These are phyloP conservation scores for Onthophagus sagittarius DNA, from an alignment of 2,888 invertebrate genomes.

Conservation along the genomic window DNA sequence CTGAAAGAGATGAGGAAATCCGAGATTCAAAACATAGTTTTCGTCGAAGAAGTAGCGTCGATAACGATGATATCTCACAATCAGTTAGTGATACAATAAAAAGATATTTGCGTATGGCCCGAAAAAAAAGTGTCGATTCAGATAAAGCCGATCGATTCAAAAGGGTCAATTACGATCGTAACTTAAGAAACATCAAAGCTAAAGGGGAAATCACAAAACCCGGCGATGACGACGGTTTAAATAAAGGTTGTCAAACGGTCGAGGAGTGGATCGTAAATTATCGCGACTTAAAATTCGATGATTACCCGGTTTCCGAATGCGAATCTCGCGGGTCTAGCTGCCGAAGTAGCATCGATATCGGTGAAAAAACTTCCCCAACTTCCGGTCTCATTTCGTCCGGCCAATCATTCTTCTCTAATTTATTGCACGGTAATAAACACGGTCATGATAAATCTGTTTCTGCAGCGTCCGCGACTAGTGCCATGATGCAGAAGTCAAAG, in stretches of 20 bases:
- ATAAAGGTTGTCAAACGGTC: constrained; percentile 74
- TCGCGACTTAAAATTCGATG: constrained; percentile 50
- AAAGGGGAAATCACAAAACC: constrained; percentile 70
- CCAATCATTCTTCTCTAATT: constrained; percentile 62
- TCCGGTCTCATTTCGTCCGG: constrained; percentile 52
- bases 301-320: constrained; percentile 42
- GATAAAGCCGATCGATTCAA: constrained; percentile 80
- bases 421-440: constrained; percentile 55
- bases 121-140: constrained; percentile 80
- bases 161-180: constrained; percentile 83
- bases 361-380: constrained; percentile 46
- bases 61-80: constrained; percentile 80
- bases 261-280: constrained; percentile 68
- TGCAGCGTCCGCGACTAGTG: constrained; percentile 50
- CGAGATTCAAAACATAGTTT: constrained; percentile 35
- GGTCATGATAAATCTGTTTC: constrained; percentile 31
- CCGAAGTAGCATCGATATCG: constrained; percentile 53
- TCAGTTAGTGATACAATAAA: constrained; percentile 86
- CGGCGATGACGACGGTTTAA: constrained; percentile 73
- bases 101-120: constrained; percentile 79
- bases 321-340: constrained; percentile 53
- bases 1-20: constrained; percentile 51
- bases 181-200: constrained; percentile 77
- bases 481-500: constrained; percentile 85
- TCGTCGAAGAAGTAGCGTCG: constrained; percentile 72